Evolutionary conservation across 2,797 vertebrate species (phyloP), one percentile per base, ranked within the genome.

Genomic region (Helicolenus hilgendorfi): DNA sequence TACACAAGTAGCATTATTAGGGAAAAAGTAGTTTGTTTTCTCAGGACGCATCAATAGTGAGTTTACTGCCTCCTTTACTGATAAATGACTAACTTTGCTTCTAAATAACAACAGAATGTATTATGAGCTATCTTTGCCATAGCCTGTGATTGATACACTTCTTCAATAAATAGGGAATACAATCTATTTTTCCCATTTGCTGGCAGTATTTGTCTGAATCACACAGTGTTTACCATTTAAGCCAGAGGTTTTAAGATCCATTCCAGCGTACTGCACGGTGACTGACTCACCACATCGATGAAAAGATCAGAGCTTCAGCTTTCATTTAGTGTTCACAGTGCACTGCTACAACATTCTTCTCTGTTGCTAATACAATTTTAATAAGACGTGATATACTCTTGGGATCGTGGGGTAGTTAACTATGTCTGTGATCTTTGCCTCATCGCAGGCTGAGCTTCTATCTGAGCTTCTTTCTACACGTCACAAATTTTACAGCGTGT

Each of bases 371-470:
- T 86, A 0, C 63, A 88, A 20, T 27, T 81, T 86, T 69, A 41
- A 90, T 77, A 81, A 53, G 55, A 90, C 22, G 60, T 68, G 79
- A 70, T 76, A 59, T 35, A 64, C 75, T 67, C 45, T 2, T 26
- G 64, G 49, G 36, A 72, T 62, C 11, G 5, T 14, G 13, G 14
- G 33, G 59, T 38, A 13, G 22, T 77, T 53, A 69, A 56, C 29
- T 27, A 15, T 29, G n/a, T 71, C 45, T 77, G 1, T 58, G 69
- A 78, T 73, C 72, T 69, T 55, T 38, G 41, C 77, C 56, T 41
- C 14, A 31, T 13, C 60, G 38, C 38, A 33, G 31, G 18, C 36
- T 77, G 14, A 35, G 26, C 56, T 35, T 41, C 5, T 20, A 14
- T 71, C 65, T 20, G 29, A 68, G n/a, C 22, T 45, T 24, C 35